Evolutionary conservation across 2,888 invertebrate genomes (phyloP).

Genomic region (Saturnia pavonia): DNA sequence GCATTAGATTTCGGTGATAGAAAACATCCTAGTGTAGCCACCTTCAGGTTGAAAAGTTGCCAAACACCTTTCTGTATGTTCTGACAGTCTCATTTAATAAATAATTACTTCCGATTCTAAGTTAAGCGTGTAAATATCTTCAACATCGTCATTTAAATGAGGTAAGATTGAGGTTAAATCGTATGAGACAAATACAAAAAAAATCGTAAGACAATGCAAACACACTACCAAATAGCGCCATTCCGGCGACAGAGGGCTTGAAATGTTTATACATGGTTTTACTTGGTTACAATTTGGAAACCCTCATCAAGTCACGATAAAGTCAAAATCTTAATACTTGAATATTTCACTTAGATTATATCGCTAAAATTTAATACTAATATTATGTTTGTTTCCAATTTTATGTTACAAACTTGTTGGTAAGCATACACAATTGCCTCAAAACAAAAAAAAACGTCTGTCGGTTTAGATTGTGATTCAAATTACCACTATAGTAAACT

Average conservation of each 20-base stretch:
- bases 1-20: background rate
- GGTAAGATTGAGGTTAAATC: background rate
- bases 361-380: background rate
- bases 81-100: background rate
- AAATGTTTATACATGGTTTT: conserved; percentile 37
- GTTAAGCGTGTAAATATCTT: background rate
- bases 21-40: background rate
- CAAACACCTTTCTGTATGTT: background rate
- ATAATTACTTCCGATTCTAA: background rate
- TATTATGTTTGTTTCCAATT: background rate
- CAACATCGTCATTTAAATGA: background rate
- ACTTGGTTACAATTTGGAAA: conserved; percentile 43
- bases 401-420: background rate
- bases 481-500: no score
- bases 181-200: background rate
- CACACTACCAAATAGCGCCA: conserved; percentile 46
- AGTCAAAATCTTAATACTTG: conserved; percentile 37
- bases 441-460: no score
- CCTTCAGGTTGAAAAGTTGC: background rate
- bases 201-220: conserved; percentile 42
- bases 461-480: no score
- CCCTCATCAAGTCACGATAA: conserved; percentile 24
- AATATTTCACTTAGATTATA: background rate
- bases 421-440: background rate
- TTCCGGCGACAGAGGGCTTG: conserved; percentile 55